phyloP scores from a whole-genome alignment of 1,140 invertebrate species.

The Paracyclopina nana region DNA sequence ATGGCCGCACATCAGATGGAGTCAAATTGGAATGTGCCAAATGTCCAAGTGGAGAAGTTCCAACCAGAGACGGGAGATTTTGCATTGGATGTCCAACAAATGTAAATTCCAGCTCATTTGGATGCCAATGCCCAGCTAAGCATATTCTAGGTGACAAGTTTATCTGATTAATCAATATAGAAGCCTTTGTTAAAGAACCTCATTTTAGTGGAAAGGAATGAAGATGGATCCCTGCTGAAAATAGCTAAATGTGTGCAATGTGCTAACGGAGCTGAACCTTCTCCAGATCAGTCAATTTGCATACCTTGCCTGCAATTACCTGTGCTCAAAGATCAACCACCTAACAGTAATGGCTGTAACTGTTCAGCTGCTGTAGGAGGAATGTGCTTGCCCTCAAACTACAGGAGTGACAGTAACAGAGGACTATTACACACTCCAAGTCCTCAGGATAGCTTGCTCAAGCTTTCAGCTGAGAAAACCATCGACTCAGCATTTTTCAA shows the following conservation, averaged over 20 bases:
- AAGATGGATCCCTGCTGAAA: background rate
- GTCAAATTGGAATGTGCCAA: background rate
- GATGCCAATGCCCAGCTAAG: background rate
- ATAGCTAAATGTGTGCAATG: background rate
- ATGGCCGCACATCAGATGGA: too few relatives aligned
- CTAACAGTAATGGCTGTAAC: background rate
- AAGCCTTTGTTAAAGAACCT: background rate
- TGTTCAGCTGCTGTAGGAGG: background rate
- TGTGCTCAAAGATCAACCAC: too few relatives aligned
- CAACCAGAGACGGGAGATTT: background rate
- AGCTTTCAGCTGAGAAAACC: background rate
- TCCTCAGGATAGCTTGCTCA: background rate
- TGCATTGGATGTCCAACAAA: background rate
- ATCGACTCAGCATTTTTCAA: slow-evolving; percentile 10
- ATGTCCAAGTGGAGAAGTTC: background rate
- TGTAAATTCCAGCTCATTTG: background rate
- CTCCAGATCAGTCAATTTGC: background rate
- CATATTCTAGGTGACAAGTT: background rate
- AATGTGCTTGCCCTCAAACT: background rate
- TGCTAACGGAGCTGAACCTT: background rate
- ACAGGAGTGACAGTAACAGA: background rate
- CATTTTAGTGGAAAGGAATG: slow-evolving; percentile 6
- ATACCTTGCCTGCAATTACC: slow-evolving; percentile 3
- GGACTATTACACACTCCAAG: background rate
- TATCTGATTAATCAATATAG: background rate